Conservation (phyloP, 2,888 invertebrate genomes). For the Acrocyrtus sp. region DNA sequence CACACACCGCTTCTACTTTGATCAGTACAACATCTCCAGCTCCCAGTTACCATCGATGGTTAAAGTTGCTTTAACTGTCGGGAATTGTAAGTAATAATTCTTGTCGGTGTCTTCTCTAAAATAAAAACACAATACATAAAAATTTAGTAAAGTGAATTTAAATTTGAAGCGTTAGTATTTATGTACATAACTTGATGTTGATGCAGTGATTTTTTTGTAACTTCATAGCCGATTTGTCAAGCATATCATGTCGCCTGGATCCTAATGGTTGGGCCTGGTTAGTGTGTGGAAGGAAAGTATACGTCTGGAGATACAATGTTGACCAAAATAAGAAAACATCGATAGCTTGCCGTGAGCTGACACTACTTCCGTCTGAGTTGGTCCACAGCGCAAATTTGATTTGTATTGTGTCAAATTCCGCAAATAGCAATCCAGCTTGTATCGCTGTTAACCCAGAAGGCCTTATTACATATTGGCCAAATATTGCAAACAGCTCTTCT, state of each 20-base stretch:
- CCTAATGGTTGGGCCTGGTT: slow-evolving; percentile 83
- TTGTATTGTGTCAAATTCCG: slow-evolving; percentile 73
- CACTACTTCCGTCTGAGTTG: slow-evolving; percentile 90
- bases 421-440: slow-evolving; percentile 78
- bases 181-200: no score
- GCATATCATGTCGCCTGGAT: slow-evolving; percentile 74
- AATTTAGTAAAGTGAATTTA: neutral
- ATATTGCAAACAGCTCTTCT: slow-evolving; percentile 86
- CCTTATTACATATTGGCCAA: slow-evolving; percentile 91
- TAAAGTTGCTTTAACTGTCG: slow-evolving; percentile 40
- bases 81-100: slow-evolving; percentile 16
- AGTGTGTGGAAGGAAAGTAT: slow-evolving; percentile 83
- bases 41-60: slow-evolving; percentile 47
- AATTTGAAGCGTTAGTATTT: no score
- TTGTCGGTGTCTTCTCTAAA: neutral
- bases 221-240: slow-evolving; percentile 30
- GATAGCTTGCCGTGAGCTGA: slow-evolving; percentile 79
- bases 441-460: slow-evolving; percentile 95
- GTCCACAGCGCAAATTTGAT: slow-evolving; percentile 89
- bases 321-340: slow-evolving; percentile 46
- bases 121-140: no score
- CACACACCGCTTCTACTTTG: slow-evolving; percentile 21
- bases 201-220: neutral
- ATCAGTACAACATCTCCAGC: slow-evolving; percentile 27
- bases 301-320: slow-evolving; percentile 77